A percentile compares a stretch with the other conserved stretches of the same genome.
phyloP scores from a whole-genome alignment of 1,140 invertebrate species.

The Drosophila malerkotliana region DNA sequence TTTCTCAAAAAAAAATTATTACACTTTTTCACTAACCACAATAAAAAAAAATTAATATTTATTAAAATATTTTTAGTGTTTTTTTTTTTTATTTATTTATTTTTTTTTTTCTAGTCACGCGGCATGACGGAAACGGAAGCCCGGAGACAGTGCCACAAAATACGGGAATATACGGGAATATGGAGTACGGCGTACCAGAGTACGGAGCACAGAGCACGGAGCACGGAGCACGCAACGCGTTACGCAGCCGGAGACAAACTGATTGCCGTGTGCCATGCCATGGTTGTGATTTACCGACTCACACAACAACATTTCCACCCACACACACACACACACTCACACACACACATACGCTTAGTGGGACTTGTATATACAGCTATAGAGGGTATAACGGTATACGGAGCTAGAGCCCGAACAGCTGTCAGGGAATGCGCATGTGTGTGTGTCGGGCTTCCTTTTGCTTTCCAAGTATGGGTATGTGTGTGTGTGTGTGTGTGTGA shows the following conservation, averaged over 20 bases:
- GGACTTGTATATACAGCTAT: background rate
- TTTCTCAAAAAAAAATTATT: background rate
- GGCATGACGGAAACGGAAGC: background rate
- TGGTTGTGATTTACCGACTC: slow-evolving; percentile 79
- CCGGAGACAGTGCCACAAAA: slow-evolving; percentile 1
- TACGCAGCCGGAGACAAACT: slow-evolving; percentile 80
- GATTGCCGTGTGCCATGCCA: slow-evolving; percentile 77
- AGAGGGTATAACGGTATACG: background rate
- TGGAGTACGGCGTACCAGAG: slow-evolving; percentile 3
- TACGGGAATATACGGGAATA: slow-evolving; percentile 1
- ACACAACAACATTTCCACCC: slow-evolving; percentile 25
- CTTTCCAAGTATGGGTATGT: slow-evolving; percentile 4
- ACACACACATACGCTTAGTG: background rate
- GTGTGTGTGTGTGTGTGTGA: background rate
- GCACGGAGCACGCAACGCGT: slow-evolving; percentile 73
- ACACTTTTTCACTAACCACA: slow-evolving; percentile 1
- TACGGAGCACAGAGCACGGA: slow-evolving; percentile 15
- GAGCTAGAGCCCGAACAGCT: slow-evolving; percentile 45
- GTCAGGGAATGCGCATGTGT: slow-evolving; percentile 56
- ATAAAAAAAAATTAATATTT: background rate
- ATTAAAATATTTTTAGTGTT: background rate
- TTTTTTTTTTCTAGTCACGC: background rate
- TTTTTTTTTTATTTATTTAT: slow-evolving; percentile 5
- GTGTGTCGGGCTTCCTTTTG: slow-evolving; percentile 30
- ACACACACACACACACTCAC: slow-evolving; percentile 37